Base-by-base conservation (phyloP, 2,888 invertebrate species). In the Drosophila pseudotalamancana region DNA sequence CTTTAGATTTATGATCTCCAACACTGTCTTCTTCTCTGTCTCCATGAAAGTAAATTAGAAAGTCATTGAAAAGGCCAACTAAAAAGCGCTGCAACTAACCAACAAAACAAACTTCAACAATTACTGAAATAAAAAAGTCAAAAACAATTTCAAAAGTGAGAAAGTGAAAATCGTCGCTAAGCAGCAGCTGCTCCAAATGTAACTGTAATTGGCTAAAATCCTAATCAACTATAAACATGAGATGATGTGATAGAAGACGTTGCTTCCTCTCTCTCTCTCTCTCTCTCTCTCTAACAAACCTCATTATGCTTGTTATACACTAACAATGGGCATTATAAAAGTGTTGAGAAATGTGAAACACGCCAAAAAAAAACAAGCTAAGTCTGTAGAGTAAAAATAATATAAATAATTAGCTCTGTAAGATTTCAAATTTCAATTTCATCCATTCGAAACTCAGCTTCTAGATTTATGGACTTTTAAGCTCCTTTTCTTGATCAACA, bases 141-240 rank as follows among this genome's bases (percentile, higher is more conserved):
- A 27, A 53, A 32, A 46, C 55, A 14, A 23, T 62, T 46, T 50
- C 23, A 64, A 60, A 69, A 55, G 61, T 62, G 69, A 49, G 68
- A 81, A 81, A 87, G 81, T 81, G 80, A 87, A 87, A 81, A 79
- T 54, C 27, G 57, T 18, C 43, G 32, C 54, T 40, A 62, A 75
- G 61, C 75, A 66, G 75, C 78, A 69, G 72, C 74, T 85, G 84
- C 67, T 70, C 66, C 49, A 60, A 74, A 81, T 83, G 77, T 81
- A 69, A 80, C 67, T 78, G 77, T 85, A 85, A 81, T 84, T 81
- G 84, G 84, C 81, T 55, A 55, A 62, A 76, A 64, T 63, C 51
- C 66, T 64, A 81, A 65, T 67, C 51, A 85, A 69, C 51, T 74
- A 62, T 51, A 59, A 65, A 69, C 60, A 67, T 31, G 62, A 27